phyloP scores from a whole-genome alignment of 2,797 vertebrate species.

The Sebastes dallii region DNA sequence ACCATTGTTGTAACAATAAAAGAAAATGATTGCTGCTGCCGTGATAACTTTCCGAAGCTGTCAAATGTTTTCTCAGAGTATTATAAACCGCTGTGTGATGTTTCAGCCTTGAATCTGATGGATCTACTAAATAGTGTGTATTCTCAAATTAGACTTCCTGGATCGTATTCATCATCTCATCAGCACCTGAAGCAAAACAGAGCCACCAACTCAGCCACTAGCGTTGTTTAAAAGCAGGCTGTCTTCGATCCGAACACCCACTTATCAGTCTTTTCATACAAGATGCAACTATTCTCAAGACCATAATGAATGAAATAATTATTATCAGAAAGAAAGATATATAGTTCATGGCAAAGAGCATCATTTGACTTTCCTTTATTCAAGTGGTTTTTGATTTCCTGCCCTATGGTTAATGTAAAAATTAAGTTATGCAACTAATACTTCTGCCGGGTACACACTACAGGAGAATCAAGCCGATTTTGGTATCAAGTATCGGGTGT shows the following conservation, averaged over 20 bases:
- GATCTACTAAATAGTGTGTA: not conserved
- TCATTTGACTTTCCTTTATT: no score
- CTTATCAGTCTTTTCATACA: not conserved
- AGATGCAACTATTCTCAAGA: not conserved
- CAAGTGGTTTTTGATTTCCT: no score
- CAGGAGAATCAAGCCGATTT: no score
- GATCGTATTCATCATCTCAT: not conserved
- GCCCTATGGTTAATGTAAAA: not conserved
- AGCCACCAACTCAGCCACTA: not conserved
- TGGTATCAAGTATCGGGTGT: no score
- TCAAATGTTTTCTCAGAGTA: not conserved
- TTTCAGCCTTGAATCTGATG: not conserved
- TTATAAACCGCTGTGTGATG: not conserved
- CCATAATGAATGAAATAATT: not conserved
- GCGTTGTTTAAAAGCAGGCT: not conserved
- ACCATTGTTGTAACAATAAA: no score
- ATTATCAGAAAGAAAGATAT: no score
- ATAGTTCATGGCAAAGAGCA: no score
- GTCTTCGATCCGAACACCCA: not conserved
- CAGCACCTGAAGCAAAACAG: not conserved
- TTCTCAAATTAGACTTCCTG: not conserved
- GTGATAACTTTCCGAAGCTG: not conserved
- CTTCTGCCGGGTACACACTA: not conserved
- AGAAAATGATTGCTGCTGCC: not conserved
- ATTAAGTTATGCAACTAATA: not conserved